Base-by-base conservation (phyloP, 2,113 vertebrate genomes). In the Antennarius striatus region DNA sequence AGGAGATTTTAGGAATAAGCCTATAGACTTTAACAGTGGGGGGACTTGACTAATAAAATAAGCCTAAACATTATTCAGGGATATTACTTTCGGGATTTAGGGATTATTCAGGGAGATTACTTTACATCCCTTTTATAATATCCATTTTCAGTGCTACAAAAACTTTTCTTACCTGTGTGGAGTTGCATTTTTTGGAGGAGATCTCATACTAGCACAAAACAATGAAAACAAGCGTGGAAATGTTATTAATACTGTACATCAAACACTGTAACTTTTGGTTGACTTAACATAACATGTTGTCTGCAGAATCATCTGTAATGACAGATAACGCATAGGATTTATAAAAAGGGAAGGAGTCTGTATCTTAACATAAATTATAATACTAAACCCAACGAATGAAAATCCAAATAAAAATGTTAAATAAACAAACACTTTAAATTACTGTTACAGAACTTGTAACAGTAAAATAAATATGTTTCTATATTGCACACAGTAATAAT, bases 151-250 rank as follows among this genome's bases (percentile, higher is more conserved):
- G 40, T 29, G 14, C n/a, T 12, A 54, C 4, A 11, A 16, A 12
- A 36, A 40, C 2, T 39, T 3, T 1, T 43, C 62, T 78, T 62
- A 90, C 89, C 89, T 84, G 52, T 36, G 73, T 1, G 77, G 77
- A 3, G 63, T 71, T 52, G 59, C 45, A 60, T 32, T 47, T 80
- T 86, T 91, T 11, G 58, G 65, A 56, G 89, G 85, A 11, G 88
- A 89, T 16, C 65, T 77, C 89, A 91, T 91, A 9, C 10, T 46
- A 3, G 54, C 15, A 55, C 11, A 52, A 45, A 68, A 62, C 30
- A 56, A 61, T 84, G 64, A 63, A 51, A 74, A 69, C 1, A 67
- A 1, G 40, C 7, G 11, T 1, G 0, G 3, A 46, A 42, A 55
- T 0, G 5, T 50, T 1, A 50, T 43, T 15, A 57, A n/a, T 1